Base-by-base conservation (phyloP, 2,113 vertebrate genomes). In the Nanorana parkeri region DNA sequence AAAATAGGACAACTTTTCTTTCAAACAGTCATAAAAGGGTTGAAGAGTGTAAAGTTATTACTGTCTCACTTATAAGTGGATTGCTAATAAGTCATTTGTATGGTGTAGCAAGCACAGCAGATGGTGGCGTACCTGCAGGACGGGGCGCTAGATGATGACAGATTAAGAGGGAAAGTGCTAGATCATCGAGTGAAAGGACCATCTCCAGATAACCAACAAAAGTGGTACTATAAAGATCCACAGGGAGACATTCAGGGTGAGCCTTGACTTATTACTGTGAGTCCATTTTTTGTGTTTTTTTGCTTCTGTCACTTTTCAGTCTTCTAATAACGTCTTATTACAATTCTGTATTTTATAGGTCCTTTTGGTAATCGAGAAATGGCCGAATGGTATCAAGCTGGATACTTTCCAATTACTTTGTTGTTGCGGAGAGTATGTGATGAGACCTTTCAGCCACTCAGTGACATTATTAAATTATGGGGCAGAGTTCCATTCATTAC, bases 151-250 rank as follows among this genome's bases (percentile, higher is more conserved):
- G 98, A 99, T 84, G 97, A 99, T 26, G 96, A 99, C 84, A 95
- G 96, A 84, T 88, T 96, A 75, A 84, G 93, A 52, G 90, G 93
- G 56, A 98, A 99, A 90, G 92, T 92, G 66, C 90, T 94, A 61
- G 95, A 96, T 68, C 93, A 94, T 89, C 93, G 96, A 88, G 88
- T 92, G 75, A 99, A 98, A 87, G 93, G 95, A 63, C 88, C 94
- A 13, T 94, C 95, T 2, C 88, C 97, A 77, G 97, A 99, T 86
- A 96, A 96, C 78, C 96, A 98, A 87, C 96, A 99, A 85, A 99
- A 99, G 88, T 99, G 98, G 98, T 98, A 96, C 91, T 99, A 99
- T 87, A 99, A 99, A 93, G 98, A 99, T 87, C 98, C 98, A 13
- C 98, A 99, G 91, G 97, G 98, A 90, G 98, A 99, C 89, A 96